Evolutionary conservation across 2,797 vertebrate species (phyloP).

Genomic region (Decapterus maruadsi): DNA sequence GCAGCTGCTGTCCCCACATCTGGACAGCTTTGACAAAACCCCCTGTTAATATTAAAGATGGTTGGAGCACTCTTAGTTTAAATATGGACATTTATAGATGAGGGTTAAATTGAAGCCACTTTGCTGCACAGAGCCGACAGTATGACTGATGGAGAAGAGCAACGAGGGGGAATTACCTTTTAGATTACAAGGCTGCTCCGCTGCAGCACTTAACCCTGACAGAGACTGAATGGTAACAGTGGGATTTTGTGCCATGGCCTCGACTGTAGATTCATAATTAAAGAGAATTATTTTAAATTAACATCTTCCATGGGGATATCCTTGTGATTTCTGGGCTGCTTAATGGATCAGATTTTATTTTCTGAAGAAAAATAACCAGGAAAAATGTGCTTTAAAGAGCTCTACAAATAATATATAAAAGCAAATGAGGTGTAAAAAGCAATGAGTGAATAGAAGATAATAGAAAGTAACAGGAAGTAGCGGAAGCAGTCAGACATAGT

Average conservation of each 20-base stretch:
- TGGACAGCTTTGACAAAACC: slow-evolving; percentile 36
- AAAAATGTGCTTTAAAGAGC: neutral
- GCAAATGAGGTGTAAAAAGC: slow-evolving; percentile 8
- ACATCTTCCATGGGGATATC: slow-evolving; percentile 11
- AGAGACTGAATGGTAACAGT: slow-evolving; percentile 52
- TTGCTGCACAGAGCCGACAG: slow-evolving; percentile 42
- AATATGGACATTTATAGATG: slow-evolving; percentile 73
- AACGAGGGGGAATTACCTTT: slow-evolving; percentile 62
- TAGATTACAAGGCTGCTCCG: slow-evolving; percentile 61
- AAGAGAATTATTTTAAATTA: slow-evolving; percentile 50
- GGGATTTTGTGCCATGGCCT: slow-evolving; percentile 37
- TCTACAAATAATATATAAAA: slow-evolving; percentile 6
- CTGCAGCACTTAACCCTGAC: slow-evolving; percentile 63
- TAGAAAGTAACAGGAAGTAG: neutral
- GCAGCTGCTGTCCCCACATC: slow-evolving; percentile 27
- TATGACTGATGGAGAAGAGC: slow-evolving; percentile 68
- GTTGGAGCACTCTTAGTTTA: slow-evolving; percentile 52
- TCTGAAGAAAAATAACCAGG: neutral
- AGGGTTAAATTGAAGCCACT: slow-evolving; percentile 70
- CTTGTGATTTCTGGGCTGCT: slow-evolving; percentile 1
- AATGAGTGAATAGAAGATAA: neutral
- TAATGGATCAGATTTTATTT: slow-evolving; percentile 21
- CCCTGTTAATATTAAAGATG: slow-evolving; percentile 43
- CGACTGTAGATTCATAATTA: slow-evolving; percentile 54
- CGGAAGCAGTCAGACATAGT: neutral